Percentiles rank a stretch among this genome's conserved stretches.
phyloP scores from a whole-genome alignment of 1,140 invertebrate genomes.

The Euschistus heros region DNA sequence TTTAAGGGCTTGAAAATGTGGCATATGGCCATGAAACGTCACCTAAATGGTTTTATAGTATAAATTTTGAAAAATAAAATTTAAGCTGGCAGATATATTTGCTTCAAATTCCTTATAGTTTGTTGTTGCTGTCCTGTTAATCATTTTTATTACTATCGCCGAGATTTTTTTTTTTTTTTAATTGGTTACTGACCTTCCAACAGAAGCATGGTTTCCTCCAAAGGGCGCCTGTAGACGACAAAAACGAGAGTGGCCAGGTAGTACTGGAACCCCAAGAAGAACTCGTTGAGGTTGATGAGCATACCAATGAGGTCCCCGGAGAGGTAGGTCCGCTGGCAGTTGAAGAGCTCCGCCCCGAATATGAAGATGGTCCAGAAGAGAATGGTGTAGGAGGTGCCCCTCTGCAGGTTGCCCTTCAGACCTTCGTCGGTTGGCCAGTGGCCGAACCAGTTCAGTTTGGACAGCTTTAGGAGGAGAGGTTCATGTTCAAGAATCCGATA shows the following conservation, averaged over 20 bases:
- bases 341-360: neutral
- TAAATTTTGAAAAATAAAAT: no score
- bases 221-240: neutral
- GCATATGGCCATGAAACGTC: no score
- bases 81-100: no score
- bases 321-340: neutral
- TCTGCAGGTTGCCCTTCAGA: neutral
- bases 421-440: neutral
- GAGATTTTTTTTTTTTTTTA: no score
- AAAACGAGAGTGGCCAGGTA: neutral
- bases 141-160: no score
- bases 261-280: constrained; percentile 1
- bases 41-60: no score
- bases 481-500: no score
- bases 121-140: no score
- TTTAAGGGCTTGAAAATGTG: no score
- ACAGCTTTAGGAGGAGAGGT: neutral
- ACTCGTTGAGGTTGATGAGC: constrained; percentile 13
- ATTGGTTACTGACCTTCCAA: neutral
- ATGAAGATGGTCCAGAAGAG: constrained; percentile 15
- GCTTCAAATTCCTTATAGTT: no score
- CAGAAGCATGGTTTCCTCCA: neutral
- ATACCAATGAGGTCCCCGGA: neutral
- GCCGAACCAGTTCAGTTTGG: neutral
- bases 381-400: constrained; percentile 1